phyloP scores from a whole-genome alignment of 1,140 invertebrate species.

The Chelonus insularis region DNA sequence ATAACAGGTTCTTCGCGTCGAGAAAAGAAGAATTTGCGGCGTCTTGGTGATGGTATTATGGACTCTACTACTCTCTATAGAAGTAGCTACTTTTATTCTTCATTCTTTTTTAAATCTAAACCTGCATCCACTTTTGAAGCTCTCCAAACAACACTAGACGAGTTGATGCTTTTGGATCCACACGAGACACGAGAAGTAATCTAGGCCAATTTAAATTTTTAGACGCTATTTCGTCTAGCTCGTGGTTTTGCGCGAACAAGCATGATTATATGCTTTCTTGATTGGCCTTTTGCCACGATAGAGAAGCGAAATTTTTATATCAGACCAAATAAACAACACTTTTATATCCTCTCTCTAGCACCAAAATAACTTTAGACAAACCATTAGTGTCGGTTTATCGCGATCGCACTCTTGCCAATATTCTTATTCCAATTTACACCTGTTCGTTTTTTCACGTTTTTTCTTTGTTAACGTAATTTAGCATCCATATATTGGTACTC shows the following conservation, averaged over 20 bases:
- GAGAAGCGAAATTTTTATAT: slow-evolving; percentile 33
- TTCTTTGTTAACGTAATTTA: not conserved
- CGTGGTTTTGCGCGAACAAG: slow-evolving; percentile 22
- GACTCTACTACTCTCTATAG: not conserved
- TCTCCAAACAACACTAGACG: no score
- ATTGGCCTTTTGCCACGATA: slow-evolving; percentile 43
- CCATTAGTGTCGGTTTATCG: not conserved
- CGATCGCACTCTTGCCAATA: slow-evolving; percentile 1
- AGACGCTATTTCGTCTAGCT: slow-evolving; percentile 37
- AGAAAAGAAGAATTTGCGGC: not conserved
- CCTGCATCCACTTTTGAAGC: no score
- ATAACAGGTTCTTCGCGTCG: slow-evolving; percentile 39
- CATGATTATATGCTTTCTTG: slow-evolving; percentile 29
- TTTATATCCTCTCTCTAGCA: not conserved
- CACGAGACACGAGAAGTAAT: slow-evolving; percentile 30
- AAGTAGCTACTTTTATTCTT: not conserved
- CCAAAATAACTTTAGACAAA: not conserved
- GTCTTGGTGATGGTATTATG: no score
- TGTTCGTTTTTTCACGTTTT: not conserved
- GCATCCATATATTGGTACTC: no score
- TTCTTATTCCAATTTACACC: slow-evolving; percentile 1
- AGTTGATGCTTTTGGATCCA: not conserved
- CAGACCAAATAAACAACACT: slow-evolving; percentile 15
- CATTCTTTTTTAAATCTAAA: not conserved
- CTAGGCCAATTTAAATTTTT: slow-evolving; percentile 52